Evolutionary conservation across 2,888 invertebrate species (phyloP), one percentile per base, ranked within the genome.

Genomic region (Sialis lutaria): DNA sequence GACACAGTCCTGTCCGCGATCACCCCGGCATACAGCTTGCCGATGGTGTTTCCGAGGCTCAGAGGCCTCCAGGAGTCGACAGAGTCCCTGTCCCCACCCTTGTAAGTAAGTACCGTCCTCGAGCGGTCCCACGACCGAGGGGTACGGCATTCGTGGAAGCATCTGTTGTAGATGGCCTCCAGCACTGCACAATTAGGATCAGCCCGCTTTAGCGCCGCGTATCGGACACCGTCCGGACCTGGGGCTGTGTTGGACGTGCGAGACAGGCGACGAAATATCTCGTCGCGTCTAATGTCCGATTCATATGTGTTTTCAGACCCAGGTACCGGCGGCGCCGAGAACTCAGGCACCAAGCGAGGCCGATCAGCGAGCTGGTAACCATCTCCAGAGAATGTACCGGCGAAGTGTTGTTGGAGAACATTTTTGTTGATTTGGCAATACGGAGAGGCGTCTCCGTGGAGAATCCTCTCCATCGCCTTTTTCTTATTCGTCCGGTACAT

Each of bases 51-150:
- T 5, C 55, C 53, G 46, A 60, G 54, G 1, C 58, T 55, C 3
- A 60, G 53, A 6, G 58, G 56, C 3, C 57, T 48, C 60, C 60
- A 61, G 52, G 58, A 60, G 46, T 51, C 49, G 40, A 58, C 48
- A 42, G 53, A 50, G 13, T 50, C 48, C 6, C 52, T 35, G 40
- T 51, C 48, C 9, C 52, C 51, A 34, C 50, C 50, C 10, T 53
- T 52, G 42, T 46, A 37, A 2, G 51, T 40, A 1, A 53, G 50
- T 1, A 44, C 37, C 6, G 44, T 44, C 8, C 44, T 7, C 9
- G 44, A 13, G 37, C 35, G 35, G 5, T n/a, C 34, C 44, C 44
- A 44, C 6, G 44, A 22, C 37, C 34, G 44, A 6, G 44, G 44
- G 13, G 44, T 44, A 22, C 33, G 34, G 9, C 35, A 9, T 37